Evolutionary conservation across 2,888 invertebrate genomes (phyloP), one percentile per base, ranked within the genome.

Genomic region (Callosobruchus maculatus): DNA sequence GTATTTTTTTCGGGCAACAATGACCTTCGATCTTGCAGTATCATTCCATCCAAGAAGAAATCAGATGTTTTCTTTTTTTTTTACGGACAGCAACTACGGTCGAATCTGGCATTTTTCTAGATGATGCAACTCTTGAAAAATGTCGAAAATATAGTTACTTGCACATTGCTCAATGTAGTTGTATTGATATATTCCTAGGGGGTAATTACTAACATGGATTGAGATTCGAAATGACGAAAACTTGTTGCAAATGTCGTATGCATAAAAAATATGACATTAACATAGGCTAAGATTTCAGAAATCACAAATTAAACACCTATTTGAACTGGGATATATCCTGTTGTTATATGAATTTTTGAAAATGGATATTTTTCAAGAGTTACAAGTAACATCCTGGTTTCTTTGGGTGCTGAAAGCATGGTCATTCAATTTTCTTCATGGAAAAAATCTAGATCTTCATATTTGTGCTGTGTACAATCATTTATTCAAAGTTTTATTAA

Each of bases 381-480:
- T 3, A 13, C 49, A 49, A 13, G 1, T 49, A 49, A 49, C 3
- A 49, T 49, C 13, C 49, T 49, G 4, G 49, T 7, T 49, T 49
- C 26, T 49, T 18, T 49, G 49, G 49, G 49, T 49, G 49, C 49
- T 49, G 49, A 3, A 49, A 49, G 30, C 49, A 49, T 49, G 49
- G 13, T 18, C 4, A 49, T 49, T 49, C 13, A 18, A 18, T 49
- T 49, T 49, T 49, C 49, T 49, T 49, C 13, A 49, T 49, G 49
- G 13, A 49, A 72, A 74, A 70, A n/a, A n/a, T n/a, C 21, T 68
- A 68, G 68, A 68, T 68, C 68, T 68, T 22, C 76, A 77, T 79
- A 78, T 77, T 81, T 78, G 78, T 81, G 84, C 84, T 84, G 80
- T 84, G 84, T 84, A 84, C 84, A 84, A 84, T 84, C 83, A 84